Evolutionary conservation across 2,888 invertebrate genomes (phyloP).

Genomic region (Drosophila gaucha): DNA sequence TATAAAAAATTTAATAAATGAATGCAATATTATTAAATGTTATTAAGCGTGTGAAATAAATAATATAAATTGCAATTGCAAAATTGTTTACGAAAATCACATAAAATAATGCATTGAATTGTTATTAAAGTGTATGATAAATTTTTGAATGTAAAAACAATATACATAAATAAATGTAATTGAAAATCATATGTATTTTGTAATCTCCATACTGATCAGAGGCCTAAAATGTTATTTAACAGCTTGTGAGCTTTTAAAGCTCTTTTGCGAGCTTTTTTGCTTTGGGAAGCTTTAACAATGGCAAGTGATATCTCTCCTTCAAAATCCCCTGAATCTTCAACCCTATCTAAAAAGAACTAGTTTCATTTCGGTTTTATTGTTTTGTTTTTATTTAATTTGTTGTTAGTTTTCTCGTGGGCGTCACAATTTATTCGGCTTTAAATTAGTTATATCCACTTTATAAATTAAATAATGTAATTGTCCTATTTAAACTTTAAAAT

Average conservation of each 20-base stretch:
- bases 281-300: not conserved
- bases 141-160: conserved; percentile 54
- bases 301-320: not conserved
- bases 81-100: conserved; percentile 28
- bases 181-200: conserved; percentile 5
- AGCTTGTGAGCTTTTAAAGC: not conserved
- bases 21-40: conserved; percentile 55
- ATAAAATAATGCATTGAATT: conserved; percentile 53
- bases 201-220: not conserved
- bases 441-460: conserved; percentile 72
- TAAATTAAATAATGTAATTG: conserved; percentile 82
- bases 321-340: not conserved
- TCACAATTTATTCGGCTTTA: conserved; percentile 64
- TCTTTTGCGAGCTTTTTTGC: not conserved
- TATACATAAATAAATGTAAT: conserved; percentile 42
- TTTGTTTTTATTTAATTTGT: conserved; percentile 61
- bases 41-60: conserved; percentile 40
- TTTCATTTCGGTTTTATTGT: conserved; percentile 18
- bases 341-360: not conserved
- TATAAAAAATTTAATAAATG: conserved; percentile 24
- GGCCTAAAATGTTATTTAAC: not conserved
- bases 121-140: conserved; percentile 66
- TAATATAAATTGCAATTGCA: conserved; percentile 25
- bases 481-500: conserved; percentile 80
- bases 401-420: conserved; percentile 52